A percentile compares a stretch with the other conserved stretches of the same genome.
Conservation (phyloP, 2,888 invertebrate species). For the Heliconius charithonia region DNA sequence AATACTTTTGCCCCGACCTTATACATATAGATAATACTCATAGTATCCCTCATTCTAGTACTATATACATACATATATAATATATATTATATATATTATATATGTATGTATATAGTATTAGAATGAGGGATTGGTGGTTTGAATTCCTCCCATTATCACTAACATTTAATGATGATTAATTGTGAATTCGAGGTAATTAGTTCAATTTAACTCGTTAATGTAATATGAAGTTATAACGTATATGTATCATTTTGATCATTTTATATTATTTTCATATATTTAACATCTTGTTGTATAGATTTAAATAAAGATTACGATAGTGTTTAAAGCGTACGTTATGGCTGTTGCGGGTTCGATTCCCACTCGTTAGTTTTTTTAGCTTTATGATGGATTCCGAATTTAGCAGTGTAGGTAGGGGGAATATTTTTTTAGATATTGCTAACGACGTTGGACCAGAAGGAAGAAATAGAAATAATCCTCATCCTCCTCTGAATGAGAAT, state of each 20-base stretch:
- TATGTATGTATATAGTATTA: neutral
- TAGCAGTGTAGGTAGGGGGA: neutral
- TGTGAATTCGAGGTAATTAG: constrained; percentile 20
- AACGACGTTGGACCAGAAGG: neutral
- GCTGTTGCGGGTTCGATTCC: neutral
- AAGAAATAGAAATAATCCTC: neutral
- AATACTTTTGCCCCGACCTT: no score
- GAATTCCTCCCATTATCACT: constrained; percentile 20
- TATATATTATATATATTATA: neutral
- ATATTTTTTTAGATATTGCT: neutral
- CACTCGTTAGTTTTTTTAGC: no score
- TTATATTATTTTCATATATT: neutral
- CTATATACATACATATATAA: no score
- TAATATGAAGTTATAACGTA: neutral
- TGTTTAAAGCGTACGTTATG: neutral
- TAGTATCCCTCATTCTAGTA: no score
- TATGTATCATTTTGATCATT: neutral
- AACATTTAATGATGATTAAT: constrained; percentile 29
- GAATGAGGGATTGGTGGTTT: constrained; percentile 5
- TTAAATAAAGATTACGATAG: neutral
- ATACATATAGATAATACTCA: neutral
- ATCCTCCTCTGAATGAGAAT: neutral
- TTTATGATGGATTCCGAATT: no score
- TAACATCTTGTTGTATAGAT: neutral
- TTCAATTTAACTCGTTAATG: constrained; percentile 18